phyloP scores from a whole-genome alignment of 2,113 vertebrate genomes.

The Ondatra zibethicus region DNA sequence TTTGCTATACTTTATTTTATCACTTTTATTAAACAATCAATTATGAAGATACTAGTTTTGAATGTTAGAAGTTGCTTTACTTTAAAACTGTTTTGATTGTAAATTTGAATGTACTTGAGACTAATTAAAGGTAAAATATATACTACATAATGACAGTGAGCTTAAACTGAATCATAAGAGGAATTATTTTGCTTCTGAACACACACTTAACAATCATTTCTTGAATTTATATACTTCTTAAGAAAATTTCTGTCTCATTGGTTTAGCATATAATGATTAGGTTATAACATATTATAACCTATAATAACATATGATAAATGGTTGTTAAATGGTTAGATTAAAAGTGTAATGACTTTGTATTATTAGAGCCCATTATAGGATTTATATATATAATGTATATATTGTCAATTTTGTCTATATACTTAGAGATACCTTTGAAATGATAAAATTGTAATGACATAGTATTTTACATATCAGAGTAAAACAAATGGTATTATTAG shows the following conservation, averaged over 20 bases:
- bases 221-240: constrained; percentile 13
- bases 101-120: not conserved
- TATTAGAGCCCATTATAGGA: not conserved
- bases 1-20: not conserved
- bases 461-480: not conserved
- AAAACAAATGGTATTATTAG: not conserved
- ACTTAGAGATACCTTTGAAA: constrained; percentile 1
- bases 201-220: not conserved
- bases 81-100: constrained; percentile 30
- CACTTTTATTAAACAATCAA: not conserved
- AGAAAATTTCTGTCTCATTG: not conserved
- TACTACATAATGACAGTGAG: not conserved
- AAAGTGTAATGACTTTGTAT: not conserved
- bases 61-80: constrained; percentile 30
- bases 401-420: not conserved
- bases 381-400: not conserved
- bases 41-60: not conserved
- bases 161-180: constrained; percentile 1
- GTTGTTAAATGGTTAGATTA: constrained; percentile 7
- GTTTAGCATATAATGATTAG: not conserved
- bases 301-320: not conserved
- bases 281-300: too few relatives aligned
- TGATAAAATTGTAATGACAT: not conserved
- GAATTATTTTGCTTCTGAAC: not conserved
- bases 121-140: constrained; percentile 1